Evolutionary conservation across 2,113 vertebrate species (phyloP).

Genomic region (Ophiodon elongatus): DNA sequence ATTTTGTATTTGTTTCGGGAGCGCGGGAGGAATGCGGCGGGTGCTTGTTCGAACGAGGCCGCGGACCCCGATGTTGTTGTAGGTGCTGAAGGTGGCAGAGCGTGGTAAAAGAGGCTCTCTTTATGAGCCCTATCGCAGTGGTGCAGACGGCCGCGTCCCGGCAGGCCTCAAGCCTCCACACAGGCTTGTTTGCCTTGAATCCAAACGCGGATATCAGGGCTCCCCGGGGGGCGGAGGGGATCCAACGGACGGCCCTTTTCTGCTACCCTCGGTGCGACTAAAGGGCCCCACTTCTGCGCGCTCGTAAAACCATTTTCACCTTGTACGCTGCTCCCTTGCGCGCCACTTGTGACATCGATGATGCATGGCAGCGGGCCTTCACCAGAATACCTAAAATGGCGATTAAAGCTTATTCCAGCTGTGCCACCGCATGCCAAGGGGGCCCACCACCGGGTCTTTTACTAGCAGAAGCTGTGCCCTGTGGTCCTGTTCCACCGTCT

Average conservation of each 20-base stretch:
- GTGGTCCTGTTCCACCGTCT: slow-evolving; percentile 44
- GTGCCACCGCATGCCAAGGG: slow-evolving; percentile 48
- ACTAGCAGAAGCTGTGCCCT: slow-evolving; percentile 50
- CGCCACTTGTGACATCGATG: slow-evolving; percentile 49
- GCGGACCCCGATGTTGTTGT: slow-evolving; percentile 76
- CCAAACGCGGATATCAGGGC: not conserved
- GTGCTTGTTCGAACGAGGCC: slow-evolving; percentile 56
- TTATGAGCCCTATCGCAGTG: slow-evolving; percentile 75
- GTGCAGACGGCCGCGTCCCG: slow-evolving; percentile 42
- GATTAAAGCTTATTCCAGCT: slow-evolving; percentile 58
- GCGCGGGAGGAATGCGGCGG: slow-evolving; percentile 70
- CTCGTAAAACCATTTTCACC: slow-evolving; percentile 62
- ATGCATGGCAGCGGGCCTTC: slow-evolving; percentile 51
- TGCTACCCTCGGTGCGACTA: slow-evolving; percentile 39
- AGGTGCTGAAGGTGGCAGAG: slow-evolving; percentile 83
- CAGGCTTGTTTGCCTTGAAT: slow-evolving; percentile 25
- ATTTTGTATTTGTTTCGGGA: slow-evolving; percentile 78
- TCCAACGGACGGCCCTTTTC: slow-evolving; percentile 3
- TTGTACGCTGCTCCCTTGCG: slow-evolving; percentile 57
- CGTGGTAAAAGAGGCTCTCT: slow-evolving; percentile 77
- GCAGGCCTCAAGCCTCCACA: slow-evolving; percentile 28
- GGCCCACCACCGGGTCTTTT: slow-evolving; percentile 49
- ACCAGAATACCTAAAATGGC: slow-evolving; percentile 49
- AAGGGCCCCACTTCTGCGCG: slow-evolving; percentile 32
- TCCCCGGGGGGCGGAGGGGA: not conserved